Evolutionary conservation across 2,888 invertebrate species (phyloP).

Genomic region (Nomada fucata): DNA sequence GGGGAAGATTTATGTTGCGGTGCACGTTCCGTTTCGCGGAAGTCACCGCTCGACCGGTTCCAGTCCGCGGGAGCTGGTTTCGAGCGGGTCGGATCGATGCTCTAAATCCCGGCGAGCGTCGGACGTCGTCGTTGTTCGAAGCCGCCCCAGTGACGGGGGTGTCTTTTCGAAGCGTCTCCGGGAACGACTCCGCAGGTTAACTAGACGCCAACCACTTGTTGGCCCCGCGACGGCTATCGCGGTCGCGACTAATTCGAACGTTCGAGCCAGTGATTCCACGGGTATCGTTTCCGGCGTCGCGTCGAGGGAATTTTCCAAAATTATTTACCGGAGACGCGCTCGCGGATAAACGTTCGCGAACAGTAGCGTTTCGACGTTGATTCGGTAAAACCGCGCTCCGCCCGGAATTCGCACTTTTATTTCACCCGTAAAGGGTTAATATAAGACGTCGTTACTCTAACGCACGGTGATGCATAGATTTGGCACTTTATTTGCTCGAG

Average conservation of each 20-base stretch:
- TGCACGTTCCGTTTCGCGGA: conserved; percentile 54
- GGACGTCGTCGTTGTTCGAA: conserved; percentile 48
- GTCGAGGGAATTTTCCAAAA: conserved; percentile 8
- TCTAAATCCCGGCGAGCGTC: conserved; percentile 57
- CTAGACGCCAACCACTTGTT: conserved; percentile 74
- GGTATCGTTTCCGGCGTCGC: conserved; percentile 44
- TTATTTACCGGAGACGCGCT: too few species aligned
- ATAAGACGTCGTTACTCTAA: too few species aligned
- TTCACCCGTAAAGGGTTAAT: too few species aligned
- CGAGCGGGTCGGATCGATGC: conserved; percentile 58
- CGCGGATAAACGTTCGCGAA: too few species aligned
- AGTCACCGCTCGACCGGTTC: background rate
- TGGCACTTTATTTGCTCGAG: too few species aligned
- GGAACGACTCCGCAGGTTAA: conserved; percentile 70
- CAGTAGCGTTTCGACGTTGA: too few species aligned
- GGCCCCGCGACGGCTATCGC: conserved; percentile 55
- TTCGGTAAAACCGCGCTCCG: too few species aligned
- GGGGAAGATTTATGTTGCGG: conserved; percentile 65
- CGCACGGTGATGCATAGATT: too few species aligned
- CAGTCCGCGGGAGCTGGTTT: conserved; percentile 20
- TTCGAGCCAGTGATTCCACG: conserved; percentile 25
- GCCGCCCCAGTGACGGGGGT: conserved; percentile 59
- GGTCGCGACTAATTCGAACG: conserved; percentile 68
- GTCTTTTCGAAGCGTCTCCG: conserved; percentile 71
- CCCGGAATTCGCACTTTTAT: too few species aligned